Evolutionary conservation across 2,797 vertebrate genomes (phyloP).

Genomic region (Sebastolobus alascanus): DNA sequence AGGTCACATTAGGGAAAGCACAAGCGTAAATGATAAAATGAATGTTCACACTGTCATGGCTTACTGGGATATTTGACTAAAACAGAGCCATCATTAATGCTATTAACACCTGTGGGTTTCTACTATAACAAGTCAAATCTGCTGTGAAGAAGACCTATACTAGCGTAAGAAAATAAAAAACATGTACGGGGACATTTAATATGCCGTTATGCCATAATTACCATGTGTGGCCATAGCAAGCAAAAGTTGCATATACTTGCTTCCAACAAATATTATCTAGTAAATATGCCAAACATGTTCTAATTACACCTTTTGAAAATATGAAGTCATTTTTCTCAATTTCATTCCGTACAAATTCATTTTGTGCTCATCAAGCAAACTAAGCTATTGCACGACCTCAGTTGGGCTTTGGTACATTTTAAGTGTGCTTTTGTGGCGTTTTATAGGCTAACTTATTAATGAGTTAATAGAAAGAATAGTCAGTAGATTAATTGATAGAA

Average conservation of each 20-base stretch:
- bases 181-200: not conserved
- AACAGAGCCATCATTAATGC: not conserved
- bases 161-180: not conserved
- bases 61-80: no score
- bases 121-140: not conserved
- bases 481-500: not conserved
- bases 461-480: not conserved
- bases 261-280: not conserved
- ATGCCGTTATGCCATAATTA: not conserved
- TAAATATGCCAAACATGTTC: not conserved
- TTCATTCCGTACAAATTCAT: not conserved
- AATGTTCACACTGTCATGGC: no score
- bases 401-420: not conserved
- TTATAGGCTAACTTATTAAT: not conserved
- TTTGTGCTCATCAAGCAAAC: not conserved
- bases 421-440: not conserved
- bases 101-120: not conserved
- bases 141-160: not conserved
- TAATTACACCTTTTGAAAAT: not conserved
- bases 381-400: not conserved
- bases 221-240: not conserved
- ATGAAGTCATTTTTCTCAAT: not conserved
- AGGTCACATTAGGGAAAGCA: no score
- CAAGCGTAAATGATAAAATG: no score
- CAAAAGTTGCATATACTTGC: not conserved